phyloP scores from a whole-genome alignment of 2,113 vertebrate genomes.

The Syngnathus floridae region DNA sequence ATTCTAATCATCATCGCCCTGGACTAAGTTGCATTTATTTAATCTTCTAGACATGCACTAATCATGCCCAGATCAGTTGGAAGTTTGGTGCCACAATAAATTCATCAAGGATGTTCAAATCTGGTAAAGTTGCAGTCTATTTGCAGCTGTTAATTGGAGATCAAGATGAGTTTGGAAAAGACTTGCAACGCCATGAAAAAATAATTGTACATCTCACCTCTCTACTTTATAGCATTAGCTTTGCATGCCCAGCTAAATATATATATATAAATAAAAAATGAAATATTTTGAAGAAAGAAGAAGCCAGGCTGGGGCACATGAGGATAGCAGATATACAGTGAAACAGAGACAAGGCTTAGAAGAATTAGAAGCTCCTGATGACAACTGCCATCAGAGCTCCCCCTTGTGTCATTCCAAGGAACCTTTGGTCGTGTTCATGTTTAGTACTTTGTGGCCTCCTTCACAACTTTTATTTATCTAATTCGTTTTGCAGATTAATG shows the following conservation, averaged over 20 bases:
- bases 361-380: neutral
- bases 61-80: neutral
- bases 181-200: slow-evolving; percentile 13
- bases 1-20: too few species aligned
- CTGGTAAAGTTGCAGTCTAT: neutral
- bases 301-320: neutral
- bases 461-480: neutral
- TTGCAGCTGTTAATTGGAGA: neutral
- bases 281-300: too few species aligned
- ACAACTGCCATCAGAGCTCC: slow-evolving; percentile 23
- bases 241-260: neutral
- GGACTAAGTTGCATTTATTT: neutral
- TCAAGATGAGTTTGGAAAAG: slow-evolving; percentile 16
- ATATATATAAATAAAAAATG: neutral
- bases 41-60: neutral
- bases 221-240: slow-evolving; percentile 6
- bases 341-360: neutral
- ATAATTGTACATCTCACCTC: slow-evolving; percentile 9
- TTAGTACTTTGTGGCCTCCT: neutral
- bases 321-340: neutral
- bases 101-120: neutral
- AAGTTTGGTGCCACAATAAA: neutral
- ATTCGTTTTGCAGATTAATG: slow-evolving; percentile 79
- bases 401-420: slow-evolving; percentile 28
- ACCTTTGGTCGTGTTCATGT: neutral